A percentile compares a stretch with the other conserved stretches of the same genome.
phyloP scores from a whole-genome alignment of 2,797 vertebrate genomes.

The Neosalanx taihuensis region DNA sequence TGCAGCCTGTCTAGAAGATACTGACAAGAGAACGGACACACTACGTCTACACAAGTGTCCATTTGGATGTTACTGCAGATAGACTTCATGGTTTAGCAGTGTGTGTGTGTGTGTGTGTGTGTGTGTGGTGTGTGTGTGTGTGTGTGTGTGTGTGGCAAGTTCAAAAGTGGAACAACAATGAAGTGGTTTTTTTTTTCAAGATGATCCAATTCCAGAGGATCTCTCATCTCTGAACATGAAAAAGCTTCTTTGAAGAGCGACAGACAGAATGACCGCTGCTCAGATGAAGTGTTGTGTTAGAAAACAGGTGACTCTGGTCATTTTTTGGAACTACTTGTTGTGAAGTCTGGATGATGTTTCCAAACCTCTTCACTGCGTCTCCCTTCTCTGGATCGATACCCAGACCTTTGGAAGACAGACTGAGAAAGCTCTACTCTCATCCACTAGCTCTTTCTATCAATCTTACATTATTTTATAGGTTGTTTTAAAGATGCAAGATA shows the following conservation, averaged over 20 bases:
- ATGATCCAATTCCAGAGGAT: not conserved
- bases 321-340: not conserved
- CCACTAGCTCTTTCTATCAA: slow-evolving; percentile 9
- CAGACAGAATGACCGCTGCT: not conserved
- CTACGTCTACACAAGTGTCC: not conserved
- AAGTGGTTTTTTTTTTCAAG: not conserved
- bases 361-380: slow-evolving; percentile 35
- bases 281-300: not conserved
- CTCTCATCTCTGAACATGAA: not conserved
- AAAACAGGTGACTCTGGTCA: not conserved
- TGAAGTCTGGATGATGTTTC: slow-evolving; percentile 21
- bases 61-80: not conserved
- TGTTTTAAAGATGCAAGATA: no score
- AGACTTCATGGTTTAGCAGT: not conserved
- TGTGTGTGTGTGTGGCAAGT: not conserved
- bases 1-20: not conserved
- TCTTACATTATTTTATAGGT: not conserved
- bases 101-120: not conserved
- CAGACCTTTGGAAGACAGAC: slow-evolving; percentile 49
- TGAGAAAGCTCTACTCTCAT: slow-evolving; percentile 34
- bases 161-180: not conserved
- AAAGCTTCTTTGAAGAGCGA: not conserved
- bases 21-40: not conserved
- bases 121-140: not conserved
- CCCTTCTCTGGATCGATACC: slow-evolving; percentile 34